Evolutionary conservation across 2,797 vertebrate genomes (phyloP).

Genomic region (Threskiornis aethiopicus): DNA sequence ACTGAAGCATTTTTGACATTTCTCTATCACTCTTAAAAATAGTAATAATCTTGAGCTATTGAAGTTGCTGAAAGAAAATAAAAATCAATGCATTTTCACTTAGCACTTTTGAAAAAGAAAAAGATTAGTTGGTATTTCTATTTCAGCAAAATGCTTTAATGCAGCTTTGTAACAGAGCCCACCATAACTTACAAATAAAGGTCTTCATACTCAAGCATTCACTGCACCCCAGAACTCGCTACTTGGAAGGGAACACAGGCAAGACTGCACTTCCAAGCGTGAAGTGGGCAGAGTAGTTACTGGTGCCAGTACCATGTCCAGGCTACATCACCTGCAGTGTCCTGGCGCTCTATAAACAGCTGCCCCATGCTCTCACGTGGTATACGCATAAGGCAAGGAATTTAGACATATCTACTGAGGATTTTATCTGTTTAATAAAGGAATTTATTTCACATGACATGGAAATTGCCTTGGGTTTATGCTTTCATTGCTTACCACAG

Average conservation of each 20-base stretch:
- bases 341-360: neutral
- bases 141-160: slow-evolving; percentile 45
- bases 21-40: slow-evolving; percentile 56
- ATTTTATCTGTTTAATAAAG: neutral
- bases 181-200: neutral
- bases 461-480: neutral
- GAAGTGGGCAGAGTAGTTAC: neutral
- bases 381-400: neutral
- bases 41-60: slow-evolving; percentile 58
- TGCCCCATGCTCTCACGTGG: rapidly evolving
- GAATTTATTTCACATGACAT: neutral
- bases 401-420: neutral
- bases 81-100: slow-evolving; percentile 62
- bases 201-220: neutral
- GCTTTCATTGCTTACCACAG: neutral
- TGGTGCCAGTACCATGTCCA: neutral
- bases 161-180: slow-evolving; percentile 29
- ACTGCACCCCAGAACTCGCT: neutral
- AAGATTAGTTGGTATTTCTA: slow-evolving; percentile 38
- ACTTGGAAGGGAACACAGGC: neutral
- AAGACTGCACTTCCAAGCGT: rapidly evolving
- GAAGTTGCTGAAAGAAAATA: slow-evolving; percentile 40
- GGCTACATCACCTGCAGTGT: rapidly evolving
- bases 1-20: slow-evolving; percentile 46
- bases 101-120: slow-evolving; percentile 17